These are phyloP conservation scores for Leptodactylus fallax DNA, from an alignment of 2,797 vertebrate species.

Conservation along the genomic window DNA sequence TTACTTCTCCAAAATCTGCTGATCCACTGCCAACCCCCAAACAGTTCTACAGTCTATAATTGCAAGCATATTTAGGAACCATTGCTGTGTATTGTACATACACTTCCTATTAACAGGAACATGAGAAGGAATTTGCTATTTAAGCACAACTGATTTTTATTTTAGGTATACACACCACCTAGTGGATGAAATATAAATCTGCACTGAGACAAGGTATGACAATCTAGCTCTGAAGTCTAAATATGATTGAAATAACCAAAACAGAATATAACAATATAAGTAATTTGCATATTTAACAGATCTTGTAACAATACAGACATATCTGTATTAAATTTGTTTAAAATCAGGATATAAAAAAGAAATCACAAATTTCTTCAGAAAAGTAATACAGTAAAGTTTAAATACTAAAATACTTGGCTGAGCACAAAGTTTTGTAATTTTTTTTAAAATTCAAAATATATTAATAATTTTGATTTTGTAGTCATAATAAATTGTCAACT, in stretches of 20 bases:
- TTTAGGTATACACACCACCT: background rate
- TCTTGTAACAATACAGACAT: background rate
- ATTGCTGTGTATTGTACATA: background rate
- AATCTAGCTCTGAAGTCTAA: too few species aligned
- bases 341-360: background rate
- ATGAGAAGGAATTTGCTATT: background rate
- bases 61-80: background rate
- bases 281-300: background rate
- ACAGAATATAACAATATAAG: background rate
- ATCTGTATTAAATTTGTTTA: too few species aligned
- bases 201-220: background rate
- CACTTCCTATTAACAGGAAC: background rate
- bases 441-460: too few species aligned
- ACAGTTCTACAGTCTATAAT: background rate
- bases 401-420: too few species aligned
- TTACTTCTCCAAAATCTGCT: background rate
- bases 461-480: background rate
- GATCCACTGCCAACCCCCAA: background rate
- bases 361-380: too few species aligned
- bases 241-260: too few species aligned
- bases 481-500: background rate
- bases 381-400: too few species aligned
- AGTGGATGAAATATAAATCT: conserved; percentile 8
- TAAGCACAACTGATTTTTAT: background rate
- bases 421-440: too few species aligned